phyloP scores from a whole-genome alignment of 2,797 vertebrate genomes.

The Macropodus opercularis region DNA sequence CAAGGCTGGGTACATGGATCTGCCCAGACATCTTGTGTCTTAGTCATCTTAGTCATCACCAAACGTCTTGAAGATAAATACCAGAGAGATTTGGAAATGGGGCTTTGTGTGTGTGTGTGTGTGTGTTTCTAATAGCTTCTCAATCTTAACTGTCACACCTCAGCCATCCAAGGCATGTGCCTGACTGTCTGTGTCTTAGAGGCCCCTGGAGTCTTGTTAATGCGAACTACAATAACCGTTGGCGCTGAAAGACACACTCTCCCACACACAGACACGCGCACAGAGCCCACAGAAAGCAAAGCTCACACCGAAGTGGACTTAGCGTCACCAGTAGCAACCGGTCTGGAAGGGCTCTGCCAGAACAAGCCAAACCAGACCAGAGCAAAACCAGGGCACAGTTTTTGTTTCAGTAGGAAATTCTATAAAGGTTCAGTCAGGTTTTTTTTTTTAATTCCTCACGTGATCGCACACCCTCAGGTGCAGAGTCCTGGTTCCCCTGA shows the following conservation, averaged over 20 bases:
- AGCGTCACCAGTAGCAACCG: conserved; percentile 55
- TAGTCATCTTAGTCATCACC: conserved; percentile 51
- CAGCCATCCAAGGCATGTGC: conserved; percentile 52
- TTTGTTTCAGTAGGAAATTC: conserved; percentile 35
- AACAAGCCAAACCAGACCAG: conserved; percentile 57
- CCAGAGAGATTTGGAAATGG: conserved; percentile 50
- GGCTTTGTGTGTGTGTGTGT: conserved; percentile 22
- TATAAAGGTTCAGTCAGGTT: conserved; percentile 12
- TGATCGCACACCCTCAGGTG: conserved; percentile 10
- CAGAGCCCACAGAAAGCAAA: conserved; percentile 38
- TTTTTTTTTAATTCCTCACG: conserved; percentile 8
- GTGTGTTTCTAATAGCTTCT: conserved; percentile 40
- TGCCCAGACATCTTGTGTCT: conserved; percentile 52
- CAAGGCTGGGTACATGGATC: conserved; percentile 33
- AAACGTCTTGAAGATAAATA: conserved; percentile 50
- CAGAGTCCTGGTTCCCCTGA: neutral
- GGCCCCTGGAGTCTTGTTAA: conserved; percentile 53
- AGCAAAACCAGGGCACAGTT: conserved; percentile 51
- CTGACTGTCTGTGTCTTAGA: conserved; percentile 44
- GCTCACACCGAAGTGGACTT: conserved; percentile 44
- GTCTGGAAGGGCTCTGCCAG: conserved; percentile 44
- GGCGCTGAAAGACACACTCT: conserved; percentile 16
- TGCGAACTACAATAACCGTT: conserved; percentile 56
- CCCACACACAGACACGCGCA: neutral
- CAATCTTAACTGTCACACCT: conserved; percentile 53